Evolutionary conservation across 2,113 vertebrate genomes (phyloP), one percentile per base, ranked within the genome.

Genomic region (Herpailurus yagouaroundi): DNA sequence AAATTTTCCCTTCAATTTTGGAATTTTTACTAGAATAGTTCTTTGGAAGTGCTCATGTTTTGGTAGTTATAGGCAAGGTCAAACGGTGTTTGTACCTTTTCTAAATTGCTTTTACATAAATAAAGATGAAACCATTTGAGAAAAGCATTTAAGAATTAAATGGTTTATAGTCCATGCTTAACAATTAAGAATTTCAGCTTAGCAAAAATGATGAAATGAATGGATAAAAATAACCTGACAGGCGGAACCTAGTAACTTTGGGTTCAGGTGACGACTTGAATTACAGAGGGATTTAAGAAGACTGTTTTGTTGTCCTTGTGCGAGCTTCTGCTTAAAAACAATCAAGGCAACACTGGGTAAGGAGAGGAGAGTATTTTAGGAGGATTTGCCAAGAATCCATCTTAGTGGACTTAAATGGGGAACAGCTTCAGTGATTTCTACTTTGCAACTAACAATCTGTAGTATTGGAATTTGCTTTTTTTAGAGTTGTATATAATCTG

Each of bases 1-100:
- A n/a, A 64, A 64, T 95, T 60, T 74, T 66, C 38, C 95, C 18
- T 96, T 91, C 74, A 79, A 66, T 89, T 94, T 90, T 94, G 80
- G 93, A 94, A 97, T 95, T 66, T 69, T 55, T 50, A 2, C 52
- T 55, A 0, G 64, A 90, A 85, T 77, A 95, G 50, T 66, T 96
- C 12, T 69, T 38, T 85, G 0, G 14, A 50, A 95, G 23, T 68
- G 0, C 77, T 71, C 45, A 36, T 74, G 19, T 80, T 96, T 95
- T 76, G 92, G 55, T 97, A 92, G 83, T 77, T 95, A 29, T 96
- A 96, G 69, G 11, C 2, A n/a, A n/a, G 29, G 76, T 85, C 66
- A 95, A 87, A 83, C 50, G 74, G 18, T 50, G 0, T 97, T 96
- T 10, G 2, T 89, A 68, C 33, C 95, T 97, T 79, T 77, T 77